Evolutionary conservation across 2,113 vertebrate species (phyloP), one percentile per base, ranked within the genome.

Genomic region (Kobus ellipsiprymnus): DNA sequence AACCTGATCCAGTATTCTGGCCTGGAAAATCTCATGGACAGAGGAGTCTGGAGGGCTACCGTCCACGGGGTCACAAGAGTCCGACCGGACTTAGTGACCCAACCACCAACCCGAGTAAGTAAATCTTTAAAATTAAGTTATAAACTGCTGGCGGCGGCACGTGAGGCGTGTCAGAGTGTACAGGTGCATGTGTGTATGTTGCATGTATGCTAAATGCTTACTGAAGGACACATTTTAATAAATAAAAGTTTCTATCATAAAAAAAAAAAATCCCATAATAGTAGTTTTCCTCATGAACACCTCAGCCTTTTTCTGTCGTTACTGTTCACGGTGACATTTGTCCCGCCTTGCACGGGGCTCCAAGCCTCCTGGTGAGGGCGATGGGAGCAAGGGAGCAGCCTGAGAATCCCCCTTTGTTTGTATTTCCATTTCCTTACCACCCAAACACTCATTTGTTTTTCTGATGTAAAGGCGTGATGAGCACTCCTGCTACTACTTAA

Each of bases 101-200:
- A 60, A 60, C 59, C 12, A 29, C 27, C 27, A 29, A 59, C 29
- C 11, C 59, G 29, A 60, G 59, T 59, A 59, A 59, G 25, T 59
- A 29, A 59, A 59, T 74, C 67, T 74, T 74, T 14, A 40, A 40
- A 40, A 29, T 29, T 29, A 62, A 62, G 13, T 15, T 15, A 14
- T 98, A 98, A 98, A 98, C 98, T 95, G 93, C 96, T 97, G 93
- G 92, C 97, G 98, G 97, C 96, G 52, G 98, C 99, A 98, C 67
- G 97, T 98, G 98, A 98, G 98, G 95, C 98, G 98, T 98, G 98
- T 99, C 98, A 98, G 98, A 98, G 97, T 99, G 98, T 99, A 99
- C 98, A 99, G 99, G 99, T 98, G 98, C 98, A 98, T 84, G 98
- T 99, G 98, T 98, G 98, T 99, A 98, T 98, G 97, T 99, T 98